Base-by-base conservation (phyloP, 1,140 invertebrate genomes). In the Pseudomyrmex sp. region DNA sequence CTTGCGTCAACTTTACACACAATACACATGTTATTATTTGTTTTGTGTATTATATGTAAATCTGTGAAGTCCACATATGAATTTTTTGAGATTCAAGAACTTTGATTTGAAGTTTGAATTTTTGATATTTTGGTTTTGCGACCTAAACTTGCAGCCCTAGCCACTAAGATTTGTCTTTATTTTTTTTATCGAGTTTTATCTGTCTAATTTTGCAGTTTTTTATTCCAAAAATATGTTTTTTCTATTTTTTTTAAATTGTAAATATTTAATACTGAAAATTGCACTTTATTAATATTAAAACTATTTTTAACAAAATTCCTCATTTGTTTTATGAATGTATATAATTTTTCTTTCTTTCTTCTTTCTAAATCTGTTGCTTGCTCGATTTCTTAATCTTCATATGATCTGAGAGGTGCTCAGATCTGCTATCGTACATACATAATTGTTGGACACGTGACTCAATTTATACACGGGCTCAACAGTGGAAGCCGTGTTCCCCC, bases 401-500 rank as follows among this genome's bases (percentile, higher is more conserved):
- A 0, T 59, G 8, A 50, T 35, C 10, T 70, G 10, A 20, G 9
- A 69, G n/a, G 13, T 15, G 18, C 54, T 70, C 10, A 20, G 9
- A 69, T 23, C 35, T 15, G 18, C 54, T 18, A 8, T 46, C 46
- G 7, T 20, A 20, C 18, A 48, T 35, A 35, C 35, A 7, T 7
- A 35, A 58, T 77, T 20, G 13, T 48, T 20, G 0, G 0, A 59
- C 20, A 18, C 56, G 48, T 26, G 12, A 52, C 13, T 61, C 46
- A 48, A 63, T 61, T 58, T 61, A 58, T 13, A 54, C 68, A 87
- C 88, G 88, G 93, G 83, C 93, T 94, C 91, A 94, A 92, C 93
- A 94, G 93, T 94, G 93, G 91, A 94, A 91, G 86, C 90, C 91
- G 90, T 93, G 93, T 93, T 91, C 93, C 93, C 93, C 89, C 86